These are phyloP conservation scores for Drosophila elegans DNA, from an alignment of 1,140 invertebrate species.

Conservation along the genomic window DNA sequence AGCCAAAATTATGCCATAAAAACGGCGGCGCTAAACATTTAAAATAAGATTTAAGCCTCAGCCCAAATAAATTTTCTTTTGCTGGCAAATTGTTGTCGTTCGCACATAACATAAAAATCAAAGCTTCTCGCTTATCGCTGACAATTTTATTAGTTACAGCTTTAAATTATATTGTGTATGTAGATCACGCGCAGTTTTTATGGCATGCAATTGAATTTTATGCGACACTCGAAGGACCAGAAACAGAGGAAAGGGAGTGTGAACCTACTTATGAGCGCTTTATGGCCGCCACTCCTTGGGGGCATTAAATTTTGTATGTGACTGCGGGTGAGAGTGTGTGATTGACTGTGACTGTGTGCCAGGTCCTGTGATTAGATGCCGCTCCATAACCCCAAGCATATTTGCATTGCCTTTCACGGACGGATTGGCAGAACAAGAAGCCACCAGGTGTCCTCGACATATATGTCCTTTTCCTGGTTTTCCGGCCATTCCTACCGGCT, in stretches of 20 bases:
- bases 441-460: slow-evolving; percentile 35
- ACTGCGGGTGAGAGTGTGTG: slow-evolving; percentile 3
- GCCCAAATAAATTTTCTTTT: slow-evolving; percentile 59
- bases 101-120: slow-evolving; percentile 67
- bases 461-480: slow-evolving; percentile 22
- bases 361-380: slow-evolving; percentile 54
- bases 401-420: slow-evolving; percentile 45
- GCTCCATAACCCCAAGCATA: slow-evolving; percentile 27
- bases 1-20: slow-evolving; percentile 68
- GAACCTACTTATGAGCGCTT: slow-evolving; percentile 65
- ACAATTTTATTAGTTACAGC: slow-evolving; percentile 77
- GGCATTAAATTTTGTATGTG: slow-evolving; percentile 15
- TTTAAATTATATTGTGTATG: slow-evolving; percentile 73
- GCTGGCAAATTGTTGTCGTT: slow-evolving; percentile 23
- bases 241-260: not conserved
- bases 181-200: slow-evolving; percentile 76
- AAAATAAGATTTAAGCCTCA: slow-evolving; percentile 64
- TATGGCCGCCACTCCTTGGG: slow-evolving; percentile 36
- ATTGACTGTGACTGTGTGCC: slow-evolving; percentile 9
- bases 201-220: slow-evolving; percentile 77
- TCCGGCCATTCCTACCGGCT: not conserved
- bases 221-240: slow-evolving; percentile 23
- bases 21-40: slow-evolving; percentile 69
- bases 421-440: slow-evolving; percentile 11
- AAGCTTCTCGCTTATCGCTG: slow-evolving; percentile 67